Evolutionary conservation across 2,888 invertebrate species (phyloP), one percentile per base, ranked within the genome.

Genomic region (Stenodema calcarata): DNA sequence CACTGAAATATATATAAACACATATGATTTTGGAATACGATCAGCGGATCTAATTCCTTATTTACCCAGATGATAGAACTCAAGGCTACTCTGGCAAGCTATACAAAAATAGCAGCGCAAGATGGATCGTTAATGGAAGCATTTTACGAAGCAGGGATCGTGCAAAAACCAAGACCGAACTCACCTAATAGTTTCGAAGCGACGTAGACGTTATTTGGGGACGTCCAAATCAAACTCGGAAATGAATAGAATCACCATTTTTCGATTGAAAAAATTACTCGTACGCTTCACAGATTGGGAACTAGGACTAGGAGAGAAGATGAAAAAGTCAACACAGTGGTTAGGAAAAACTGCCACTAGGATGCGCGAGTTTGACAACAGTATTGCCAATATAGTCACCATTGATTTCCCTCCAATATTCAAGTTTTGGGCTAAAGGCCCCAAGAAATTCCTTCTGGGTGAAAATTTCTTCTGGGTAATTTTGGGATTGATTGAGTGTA

Each of bases 61-160:
- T 87, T 88, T 87, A 88, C 88, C 88, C 88, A 89, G 89, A 89
- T 89, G 89, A 89, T 89, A 88, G 87, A 82, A 69, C 87, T 89
- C 89, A 89, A 89, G 89, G 89, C 89, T 89, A 89, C 76, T 62
- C 47, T 35, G 35, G 81, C 81, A 81, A 79, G 79, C 80, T 82
- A 50, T 23, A 76, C 79, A n/a, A 86, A 87, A 87, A 87, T 84
- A 84, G 83, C 83, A 83, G 84, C 44, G 70, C 84, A 84, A 84
- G 84, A 84, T 84, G 73, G 84, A 84, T 84, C 84, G 84, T 80
- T 80, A 80, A 23, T 80, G 54, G 80, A 54, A 80, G 54, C 44
- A 80, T 80, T 80, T 44, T 78, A 23, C 14, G 27, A 23, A 80
- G 30, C 54, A 30, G 54, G 35, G 50, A 80, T 47, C 28, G 16